Conservation (phyloP, 1,140 invertebrate species). For the Euwallacea similis region DNA sequence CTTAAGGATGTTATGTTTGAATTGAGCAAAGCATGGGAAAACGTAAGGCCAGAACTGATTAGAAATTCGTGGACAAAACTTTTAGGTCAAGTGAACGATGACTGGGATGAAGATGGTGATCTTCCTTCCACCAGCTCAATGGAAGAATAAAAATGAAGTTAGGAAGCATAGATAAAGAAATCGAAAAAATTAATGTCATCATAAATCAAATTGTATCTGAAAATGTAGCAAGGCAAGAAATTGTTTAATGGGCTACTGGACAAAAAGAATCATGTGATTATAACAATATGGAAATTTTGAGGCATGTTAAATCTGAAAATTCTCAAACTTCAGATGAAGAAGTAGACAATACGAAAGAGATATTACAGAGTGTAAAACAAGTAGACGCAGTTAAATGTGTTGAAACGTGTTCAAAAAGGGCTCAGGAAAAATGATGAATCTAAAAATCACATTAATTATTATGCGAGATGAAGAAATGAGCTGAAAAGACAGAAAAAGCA, state of each 20-base stretch:
- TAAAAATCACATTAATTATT: neutral
- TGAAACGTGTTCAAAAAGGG: neutral
- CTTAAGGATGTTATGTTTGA: constrained; percentile 18
- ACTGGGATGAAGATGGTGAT: constrained; percentile 8
- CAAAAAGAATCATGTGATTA: constrained; percentile 6
- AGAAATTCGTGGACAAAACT: constrained; percentile 6
- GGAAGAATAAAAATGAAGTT: neutral
- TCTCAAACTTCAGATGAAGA: neutral
- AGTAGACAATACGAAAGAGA: neutral
- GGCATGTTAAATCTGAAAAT: neutral
- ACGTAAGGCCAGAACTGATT: constrained; percentile 4
- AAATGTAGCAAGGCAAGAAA: neutral
- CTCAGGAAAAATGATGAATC: constrained; percentile 2
- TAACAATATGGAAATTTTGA: constrained; percentile 4
- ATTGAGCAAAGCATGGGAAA: constrained; percentile 8
- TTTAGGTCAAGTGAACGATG: no score
- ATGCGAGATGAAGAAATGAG: neutral
- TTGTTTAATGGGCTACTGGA: neutral
- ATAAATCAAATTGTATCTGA: neutral
- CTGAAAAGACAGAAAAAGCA: neutral
- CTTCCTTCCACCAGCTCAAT: constrained; percentile 3
- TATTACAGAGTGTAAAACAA: neutral
- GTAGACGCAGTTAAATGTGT: neutral
- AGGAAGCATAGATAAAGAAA: neutral
- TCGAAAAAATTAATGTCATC: neutral